Evolutionary conservation across 1,140 invertebrate genomes (phyloP).

Genomic region (Samia ricini): DNA sequence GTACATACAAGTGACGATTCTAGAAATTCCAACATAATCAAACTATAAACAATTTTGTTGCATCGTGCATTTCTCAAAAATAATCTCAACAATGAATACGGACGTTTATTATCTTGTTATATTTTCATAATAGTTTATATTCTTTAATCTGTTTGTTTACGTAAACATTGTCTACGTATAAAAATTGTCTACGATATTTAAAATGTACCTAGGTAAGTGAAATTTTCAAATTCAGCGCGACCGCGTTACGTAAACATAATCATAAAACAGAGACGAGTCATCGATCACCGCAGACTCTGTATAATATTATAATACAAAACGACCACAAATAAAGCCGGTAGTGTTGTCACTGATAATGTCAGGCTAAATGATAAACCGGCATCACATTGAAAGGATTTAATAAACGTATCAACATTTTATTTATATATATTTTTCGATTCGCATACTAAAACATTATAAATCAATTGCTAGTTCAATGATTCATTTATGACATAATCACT

Average conservation of each 20-base stretch:
- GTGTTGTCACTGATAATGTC: background rate
- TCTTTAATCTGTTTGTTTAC: background rate
- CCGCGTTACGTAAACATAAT: constrained; percentile 1
- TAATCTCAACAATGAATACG: no score
- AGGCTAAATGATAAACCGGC: background rate
- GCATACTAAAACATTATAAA: no score
- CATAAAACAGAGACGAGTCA: constrained; percentile 1
- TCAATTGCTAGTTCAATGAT: no score
- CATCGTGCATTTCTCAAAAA: no score
- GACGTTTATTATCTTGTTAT: no score
- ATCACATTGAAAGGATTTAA: background rate
- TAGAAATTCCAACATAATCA: no score
- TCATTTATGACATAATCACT: no score
- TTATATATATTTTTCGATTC: no score
- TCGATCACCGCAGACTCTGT: constrained; percentile 7
- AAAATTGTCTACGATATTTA: background rate
- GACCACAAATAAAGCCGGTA: background rate
- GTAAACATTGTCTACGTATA: background rate
- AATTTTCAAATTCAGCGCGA: constrained; percentile 1
- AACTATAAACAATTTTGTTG: no score
- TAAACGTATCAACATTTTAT: background rate
- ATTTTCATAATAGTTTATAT: no score
- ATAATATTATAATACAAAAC: background rate
- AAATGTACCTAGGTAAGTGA: background rate
- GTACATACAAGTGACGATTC: no score